Evolutionary conservation across 2,888 invertebrate genomes (phyloP).

Genomic region (Catonia carolina): DNA sequence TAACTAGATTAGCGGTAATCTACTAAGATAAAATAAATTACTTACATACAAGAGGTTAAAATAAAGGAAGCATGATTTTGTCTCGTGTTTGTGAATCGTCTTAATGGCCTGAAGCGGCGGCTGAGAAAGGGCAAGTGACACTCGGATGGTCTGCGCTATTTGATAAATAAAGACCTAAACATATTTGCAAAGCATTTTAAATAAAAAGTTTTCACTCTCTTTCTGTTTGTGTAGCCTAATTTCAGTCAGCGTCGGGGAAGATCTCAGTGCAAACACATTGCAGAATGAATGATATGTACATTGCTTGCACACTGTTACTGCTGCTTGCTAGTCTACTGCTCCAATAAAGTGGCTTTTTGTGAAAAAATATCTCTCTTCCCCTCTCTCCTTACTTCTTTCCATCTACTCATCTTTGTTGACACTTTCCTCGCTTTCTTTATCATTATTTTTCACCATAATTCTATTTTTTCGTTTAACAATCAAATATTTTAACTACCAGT

Average conservation of each 20-base stretch:
- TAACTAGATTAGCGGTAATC: too few species aligned
- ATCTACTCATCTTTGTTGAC: slow-evolving; percentile 3
- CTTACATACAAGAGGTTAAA: too few species aligned
- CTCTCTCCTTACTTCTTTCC: background rate
- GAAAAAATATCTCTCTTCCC: background rate
- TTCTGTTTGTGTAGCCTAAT: slow-evolving; percentile 10
- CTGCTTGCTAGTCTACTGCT: background rate
- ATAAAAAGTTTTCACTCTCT: slow-evolving; percentile 14
- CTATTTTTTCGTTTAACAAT: too few species aligned
- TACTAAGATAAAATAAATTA: too few species aligned
- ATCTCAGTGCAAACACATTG: slow-evolving; percentile 17
- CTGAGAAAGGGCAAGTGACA: background rate
- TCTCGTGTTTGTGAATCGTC: too few species aligned
- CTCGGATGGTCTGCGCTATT: background rate
- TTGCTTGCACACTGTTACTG: slow-evolving; percentile 1
- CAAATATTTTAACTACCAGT: too few species aligned
- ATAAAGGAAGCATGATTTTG: too few species aligned
- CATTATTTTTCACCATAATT: background rate
- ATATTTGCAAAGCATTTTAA: slow-evolving; percentile 12
- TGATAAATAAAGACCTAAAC: slow-evolving; percentile 14
- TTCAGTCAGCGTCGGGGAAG: slow-evolving; percentile 4
- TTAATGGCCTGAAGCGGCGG: background rate
- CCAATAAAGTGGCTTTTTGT: background rate
- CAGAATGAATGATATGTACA: slow-evolving; percentile 25
- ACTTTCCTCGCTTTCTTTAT: background rate